Base-by-base conservation (phyloP, 2,113 vertebrate species). In the Ictalurus furcatus region DNA sequence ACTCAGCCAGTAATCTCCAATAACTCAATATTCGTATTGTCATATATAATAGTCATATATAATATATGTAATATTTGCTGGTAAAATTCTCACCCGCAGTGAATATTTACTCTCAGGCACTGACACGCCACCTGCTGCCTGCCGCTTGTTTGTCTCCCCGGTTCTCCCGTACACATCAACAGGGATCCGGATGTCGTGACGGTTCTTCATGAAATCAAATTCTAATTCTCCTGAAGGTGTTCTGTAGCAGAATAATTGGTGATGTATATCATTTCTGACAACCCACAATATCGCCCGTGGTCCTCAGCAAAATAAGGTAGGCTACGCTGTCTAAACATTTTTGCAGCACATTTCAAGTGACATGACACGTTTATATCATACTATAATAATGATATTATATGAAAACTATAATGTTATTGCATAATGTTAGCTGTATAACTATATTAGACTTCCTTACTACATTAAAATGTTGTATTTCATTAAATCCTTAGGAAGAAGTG, bases 171-270 rank as follows among this genome's bases (percentile, higher is more conserved):
- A 95, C 56, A 94, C 67, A 54, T 98, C 97, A 48, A 96, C 95
- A 83, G 97, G 97, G 91, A 99, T 98, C 90, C 92, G 94, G 88
- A 99, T 97, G 89, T 99, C 97, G 0, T 99, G 98, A 87, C 96
- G 97, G 91, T 98, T 96, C 13, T 80, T 94, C 23, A 94, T 92
- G 91, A 99, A 98, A 90, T 99, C 98, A 94, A 98, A 98, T 89
- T 99, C 98, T 3, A 95, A 92, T 88, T 89, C 85, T 84, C 89
- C 92, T n/a, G 91, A 93, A 85, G 96, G 95, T 85, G 96, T 97
- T 88, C 98, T 99, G 87, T 61, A 69, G 21, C 19, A 65, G 74
- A 74, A 82, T 67, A 73, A 80, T 28, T 25, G 1, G 1, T 23
- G 34, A 44, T 6, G 11, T 11, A n/a, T 34, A 21, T 21, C 3